These are phyloP conservation scores for Python bivittatus DNA, from an alignment of 2,113 vertebrate species.

Conservation along the genomic window DNA sequence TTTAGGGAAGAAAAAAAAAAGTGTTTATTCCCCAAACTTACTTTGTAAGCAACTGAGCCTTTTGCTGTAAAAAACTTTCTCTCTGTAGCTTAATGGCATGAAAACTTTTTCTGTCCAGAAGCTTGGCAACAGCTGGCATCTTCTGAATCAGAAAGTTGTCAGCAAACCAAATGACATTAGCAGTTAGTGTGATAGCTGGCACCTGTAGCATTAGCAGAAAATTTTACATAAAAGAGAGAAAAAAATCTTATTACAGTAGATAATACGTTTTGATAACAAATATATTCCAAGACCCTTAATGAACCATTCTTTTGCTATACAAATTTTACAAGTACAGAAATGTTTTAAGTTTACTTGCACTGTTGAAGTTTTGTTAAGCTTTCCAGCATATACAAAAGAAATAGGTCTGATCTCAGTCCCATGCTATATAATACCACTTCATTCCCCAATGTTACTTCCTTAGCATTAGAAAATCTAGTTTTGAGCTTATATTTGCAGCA, in stretches of 20 bases:
- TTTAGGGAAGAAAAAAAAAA: neutral
- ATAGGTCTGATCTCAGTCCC: neutral
- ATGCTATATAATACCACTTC: neutral
- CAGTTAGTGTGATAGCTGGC: slow-evolving; percentile 92
- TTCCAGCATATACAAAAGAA: neutral
- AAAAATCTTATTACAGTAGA: neutral
- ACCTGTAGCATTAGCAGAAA: slow-evolving; percentile 72
- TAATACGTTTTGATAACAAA: neutral
- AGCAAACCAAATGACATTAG: slow-evolving; percentile 97
- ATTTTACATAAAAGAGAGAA: no score
- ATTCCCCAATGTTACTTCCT: neutral
- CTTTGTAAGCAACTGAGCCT: slow-evolving; percentile 90
- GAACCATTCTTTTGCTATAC: neutral
- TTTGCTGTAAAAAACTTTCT: slow-evolving; percentile 90
- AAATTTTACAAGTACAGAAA: neutral
- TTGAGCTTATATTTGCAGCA: neutral
- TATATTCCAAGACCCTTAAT: neutral
- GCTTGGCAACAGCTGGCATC: slow-evolving; percentile 89
- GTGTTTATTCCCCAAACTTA: slow-evolving; percentile 64
- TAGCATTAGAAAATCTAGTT: neutral
- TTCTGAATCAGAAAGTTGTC: slow-evolving; percentile 90
- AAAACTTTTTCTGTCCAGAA: slow-evolving; percentile 92
- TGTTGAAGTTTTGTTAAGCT: neutral
- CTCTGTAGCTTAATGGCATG: slow-evolving; percentile 84
- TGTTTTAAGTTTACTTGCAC: neutral